These are phyloP conservation scores for Penelope pileata DNA, from an alignment of 2,113 vertebrate species.

Conservation along the genomic window DNA sequence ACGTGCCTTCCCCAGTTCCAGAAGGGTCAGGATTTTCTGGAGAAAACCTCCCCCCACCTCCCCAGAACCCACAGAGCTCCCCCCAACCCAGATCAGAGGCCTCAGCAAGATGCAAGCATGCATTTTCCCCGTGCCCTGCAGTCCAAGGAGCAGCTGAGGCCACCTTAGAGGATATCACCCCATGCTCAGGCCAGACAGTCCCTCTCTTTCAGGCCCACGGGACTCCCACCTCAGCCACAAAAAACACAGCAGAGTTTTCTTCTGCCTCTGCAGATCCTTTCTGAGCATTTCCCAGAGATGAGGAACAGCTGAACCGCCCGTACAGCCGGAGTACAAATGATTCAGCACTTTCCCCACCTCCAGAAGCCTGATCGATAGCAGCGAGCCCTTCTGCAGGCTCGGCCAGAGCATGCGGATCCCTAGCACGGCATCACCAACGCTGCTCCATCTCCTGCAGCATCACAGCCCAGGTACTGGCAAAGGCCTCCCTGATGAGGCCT, in stretches of 20 bases:
- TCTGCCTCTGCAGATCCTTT: background rate
- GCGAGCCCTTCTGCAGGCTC: background rate
- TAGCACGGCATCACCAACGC: background rate
- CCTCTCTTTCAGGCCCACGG: background rate
- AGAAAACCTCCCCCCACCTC: background rate
- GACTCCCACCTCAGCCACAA: background rate
- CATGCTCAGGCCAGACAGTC: accelerated
- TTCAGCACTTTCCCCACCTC: slow-evolving; percentile 78
- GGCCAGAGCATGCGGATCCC: background rate
- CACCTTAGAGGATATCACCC: accelerated
- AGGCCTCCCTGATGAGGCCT: accelerated
- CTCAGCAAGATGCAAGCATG: accelerated
- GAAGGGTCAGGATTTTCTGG: background rate
- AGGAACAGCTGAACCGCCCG: background rate
- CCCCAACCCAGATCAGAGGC: accelerated
- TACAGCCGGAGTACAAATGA: slow-evolving; percentile 57
- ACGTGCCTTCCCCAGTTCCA: accelerated
- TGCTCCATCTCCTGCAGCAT: background rate
- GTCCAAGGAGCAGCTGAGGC: background rate
- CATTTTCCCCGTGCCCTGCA: background rate
- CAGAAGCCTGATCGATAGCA: slow-evolving; percentile 12
- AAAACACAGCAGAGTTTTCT: background rate
- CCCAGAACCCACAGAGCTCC: accelerated
- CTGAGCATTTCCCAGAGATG: background rate
- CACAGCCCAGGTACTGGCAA: background rate